A percentile compares a stretch with the other conserved stretches of the same genome.
Evolutionary conservation across 2,797 vertebrate species (phyloP).

Genomic region (Coendou prehensilis): DNA sequence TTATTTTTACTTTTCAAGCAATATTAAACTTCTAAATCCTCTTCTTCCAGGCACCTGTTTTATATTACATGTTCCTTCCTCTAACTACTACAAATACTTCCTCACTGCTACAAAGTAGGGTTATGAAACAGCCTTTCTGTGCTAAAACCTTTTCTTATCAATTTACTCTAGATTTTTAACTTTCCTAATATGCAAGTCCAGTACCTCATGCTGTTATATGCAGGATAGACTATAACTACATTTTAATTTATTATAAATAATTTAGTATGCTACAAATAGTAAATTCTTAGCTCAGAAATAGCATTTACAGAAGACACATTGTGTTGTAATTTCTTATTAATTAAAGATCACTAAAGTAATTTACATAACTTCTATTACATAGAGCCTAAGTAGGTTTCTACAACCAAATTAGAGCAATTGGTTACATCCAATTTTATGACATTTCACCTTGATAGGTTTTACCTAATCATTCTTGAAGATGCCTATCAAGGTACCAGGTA

Average conservation of each 20-base stretch:
- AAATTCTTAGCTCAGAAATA: background rate
- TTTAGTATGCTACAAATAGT: background rate
- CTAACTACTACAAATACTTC: background rate
- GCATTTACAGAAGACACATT: background rate
- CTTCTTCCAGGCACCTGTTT: background rate
- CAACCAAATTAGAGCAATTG: background rate
- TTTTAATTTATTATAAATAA: background rate
- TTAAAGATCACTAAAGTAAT: constrained; percentile 19
- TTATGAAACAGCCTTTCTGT: background rate
- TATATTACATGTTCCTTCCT: background rate
- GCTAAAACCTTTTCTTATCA: background rate
- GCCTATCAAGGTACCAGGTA: background rate
- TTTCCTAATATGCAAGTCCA: background rate
- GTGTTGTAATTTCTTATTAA: background rate
- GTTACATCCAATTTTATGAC: background rate
- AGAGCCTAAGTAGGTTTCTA: background rate
- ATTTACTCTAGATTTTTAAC: background rate
- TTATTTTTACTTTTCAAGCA: background rate
- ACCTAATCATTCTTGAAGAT: background rate
- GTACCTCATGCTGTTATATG: too few species aligned
- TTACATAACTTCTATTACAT: background rate
- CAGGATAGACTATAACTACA: background rate
- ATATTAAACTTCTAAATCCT: background rate
- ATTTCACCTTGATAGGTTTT: background rate
- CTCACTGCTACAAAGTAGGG: background rate